phyloP scores from a whole-genome alignment of 1,140 invertebrate species.

The Eriosoma lanigerum region DNA sequence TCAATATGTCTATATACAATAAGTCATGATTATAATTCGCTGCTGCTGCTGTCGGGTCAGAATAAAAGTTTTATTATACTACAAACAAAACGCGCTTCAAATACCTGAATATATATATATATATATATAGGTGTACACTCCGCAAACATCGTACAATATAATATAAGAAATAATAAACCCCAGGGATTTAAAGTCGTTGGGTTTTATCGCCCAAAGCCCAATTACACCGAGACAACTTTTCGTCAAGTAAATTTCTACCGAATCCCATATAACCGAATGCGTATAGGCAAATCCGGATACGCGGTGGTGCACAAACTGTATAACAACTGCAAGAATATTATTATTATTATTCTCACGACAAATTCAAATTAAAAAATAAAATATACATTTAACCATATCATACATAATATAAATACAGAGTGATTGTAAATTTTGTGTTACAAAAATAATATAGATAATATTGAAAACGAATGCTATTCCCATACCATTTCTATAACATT shows the following conservation, averaged over 20 bases:
- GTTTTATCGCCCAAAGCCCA: not conserved
- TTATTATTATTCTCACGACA: not conserved
- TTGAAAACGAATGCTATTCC: no score
- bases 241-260: conserved; percentile 4
- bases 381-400: no score
- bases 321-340: no score
- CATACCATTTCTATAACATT: no score
- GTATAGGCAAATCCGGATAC: not conserved
- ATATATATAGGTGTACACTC: no score
- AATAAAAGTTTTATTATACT: not conserved
- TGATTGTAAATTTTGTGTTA: no score
- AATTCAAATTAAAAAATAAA: not conserved
- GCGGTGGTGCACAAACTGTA: not conserved
- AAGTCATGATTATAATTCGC: not conserved
- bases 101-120: not conserved
- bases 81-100: not conserved
- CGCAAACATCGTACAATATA: not conserved
- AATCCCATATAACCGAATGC: not conserved
- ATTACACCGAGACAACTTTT: conserved; percentile 16
- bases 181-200: not conserved
- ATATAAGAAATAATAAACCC: conserved; percentile 14
- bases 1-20: not conserved
- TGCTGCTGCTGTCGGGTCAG: no score
- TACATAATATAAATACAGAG: no score
- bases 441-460: no score